Evolutionary conservation across 2,113 vertebrate genomes (phyloP).

Genomic region (Probosciger aterrimus): DNA sequence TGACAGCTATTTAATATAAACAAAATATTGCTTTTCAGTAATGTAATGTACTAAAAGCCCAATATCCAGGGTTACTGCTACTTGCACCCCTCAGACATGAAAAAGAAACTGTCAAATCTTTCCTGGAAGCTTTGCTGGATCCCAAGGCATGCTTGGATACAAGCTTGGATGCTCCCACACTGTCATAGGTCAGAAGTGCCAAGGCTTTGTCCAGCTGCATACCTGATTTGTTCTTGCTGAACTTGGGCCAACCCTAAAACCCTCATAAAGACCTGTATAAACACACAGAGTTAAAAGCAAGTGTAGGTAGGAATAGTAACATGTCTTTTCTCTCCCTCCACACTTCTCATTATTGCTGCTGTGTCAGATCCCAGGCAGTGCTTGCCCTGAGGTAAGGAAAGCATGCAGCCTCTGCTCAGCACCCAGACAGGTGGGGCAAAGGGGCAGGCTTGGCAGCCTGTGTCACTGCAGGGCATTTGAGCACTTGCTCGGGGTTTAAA

Average conservation of each 20-base stretch:
- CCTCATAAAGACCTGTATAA: background rate
- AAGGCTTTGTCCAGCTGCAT: background rate
- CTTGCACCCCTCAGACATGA: background rate
- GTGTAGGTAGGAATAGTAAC: background rate
- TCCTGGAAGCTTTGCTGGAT: slow-evolving; percentile 5
- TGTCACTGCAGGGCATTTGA: background rate
- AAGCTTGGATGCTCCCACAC: background rate
- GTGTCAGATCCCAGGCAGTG: background rate
- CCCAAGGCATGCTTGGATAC: background rate
- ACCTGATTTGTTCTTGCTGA: background rate
- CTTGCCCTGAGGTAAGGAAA: background rate
- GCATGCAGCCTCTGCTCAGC: background rate
- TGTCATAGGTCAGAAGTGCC: background rate
- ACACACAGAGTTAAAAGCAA: background rate
- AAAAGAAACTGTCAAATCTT: background rate
- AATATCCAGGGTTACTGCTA: background rate
- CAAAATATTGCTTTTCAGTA: background rate
- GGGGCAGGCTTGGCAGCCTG: background rate
- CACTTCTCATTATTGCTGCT: background rate
- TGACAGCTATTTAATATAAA: background rate
- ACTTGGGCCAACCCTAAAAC: background rate
- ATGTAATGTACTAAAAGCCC: background rate
- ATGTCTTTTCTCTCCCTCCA: background rate
- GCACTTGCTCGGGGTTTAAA: background rate
- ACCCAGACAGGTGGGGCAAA: background rate